Evolutionary conservation across 2,113 vertebrate species (phyloP).

Genomic region (Trogon surrucura): DNA sequence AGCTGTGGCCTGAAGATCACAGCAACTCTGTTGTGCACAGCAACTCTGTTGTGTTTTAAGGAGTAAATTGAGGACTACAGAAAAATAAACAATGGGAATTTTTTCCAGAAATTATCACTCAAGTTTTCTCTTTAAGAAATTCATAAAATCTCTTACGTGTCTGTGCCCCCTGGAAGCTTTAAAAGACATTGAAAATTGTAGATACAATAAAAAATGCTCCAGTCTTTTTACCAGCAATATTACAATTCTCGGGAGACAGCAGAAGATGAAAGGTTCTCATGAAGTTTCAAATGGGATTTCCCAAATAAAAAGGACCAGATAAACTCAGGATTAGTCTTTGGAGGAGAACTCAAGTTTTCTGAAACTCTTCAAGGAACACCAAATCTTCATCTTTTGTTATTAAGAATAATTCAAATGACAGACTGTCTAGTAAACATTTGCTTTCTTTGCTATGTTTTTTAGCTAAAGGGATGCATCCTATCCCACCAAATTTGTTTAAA

Average conservation of each 20-base stretch:
- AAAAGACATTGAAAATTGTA: not conserved
- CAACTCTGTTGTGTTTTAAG: not conserved
- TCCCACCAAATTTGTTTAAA: not conserved
- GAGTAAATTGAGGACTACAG: not conserved
- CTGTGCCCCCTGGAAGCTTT: not conserved
- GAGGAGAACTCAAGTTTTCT: not conserved
- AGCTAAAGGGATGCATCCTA: not conserved
- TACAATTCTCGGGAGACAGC: not conserved
- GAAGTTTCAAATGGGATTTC: not conserved
- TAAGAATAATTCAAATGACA: not conserved
- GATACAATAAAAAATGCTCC: not conserved
- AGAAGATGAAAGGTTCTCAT: not conserved
- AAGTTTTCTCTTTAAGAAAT: not conserved
- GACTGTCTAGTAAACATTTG: not conserved
- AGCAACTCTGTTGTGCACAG: not conserved
- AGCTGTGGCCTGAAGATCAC: not conserved
- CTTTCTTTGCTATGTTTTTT: not conserved
- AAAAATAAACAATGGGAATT: not conserved
- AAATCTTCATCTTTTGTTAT: not conserved
- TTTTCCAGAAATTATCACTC: not conserved
- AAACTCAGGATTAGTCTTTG: not conserved
- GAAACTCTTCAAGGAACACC: not conserved
- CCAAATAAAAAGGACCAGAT: not conserved
- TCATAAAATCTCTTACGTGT: not conserved
- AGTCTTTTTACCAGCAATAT: not conserved